Base-by-base conservation (phyloP, 2,113 vertebrate species). In the Lampris megalopsis region DNA sequence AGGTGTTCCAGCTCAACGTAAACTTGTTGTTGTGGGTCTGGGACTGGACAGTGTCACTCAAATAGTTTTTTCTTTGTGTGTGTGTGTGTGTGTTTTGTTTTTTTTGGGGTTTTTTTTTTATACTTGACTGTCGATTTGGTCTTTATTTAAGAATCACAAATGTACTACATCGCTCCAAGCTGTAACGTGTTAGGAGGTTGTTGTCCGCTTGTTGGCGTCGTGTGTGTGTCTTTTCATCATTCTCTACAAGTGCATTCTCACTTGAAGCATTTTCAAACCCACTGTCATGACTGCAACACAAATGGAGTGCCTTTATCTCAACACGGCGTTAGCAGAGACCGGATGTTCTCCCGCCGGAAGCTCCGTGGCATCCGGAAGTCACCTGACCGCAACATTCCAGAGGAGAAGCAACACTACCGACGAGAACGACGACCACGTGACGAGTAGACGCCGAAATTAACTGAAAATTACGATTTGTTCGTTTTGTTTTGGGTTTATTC, bases 241-340 rank as follows among this genome's bases (percentile, higher is more conserved):
- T 68, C 57, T 42, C 75, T 66, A 76, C 62, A n/a, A 69, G 75
- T 82, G 81, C 82, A 83, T 86, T 80, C 72, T 89, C 82, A 71
- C 52, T 24, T 24, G 60, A 77, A 65, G 50, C 9, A 9, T 56
- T 84, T 75, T 67, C 68, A 2, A 52, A 53, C 53, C 13, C 47
- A 76, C 80, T 63, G 79, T 59, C 77, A 70, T 57, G 48, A 86
- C 77, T 86, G 69, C 87, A 78, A 82, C 63, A 82, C 63, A 87
- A 86, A 89, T 72, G 64, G 84, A 93, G 92, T 94, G 93, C 93
- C 93, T 94, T 94, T 91, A 80, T 84, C 72, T 64, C 80, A 60
- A 70, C 37, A 64, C 76, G 71, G 69, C 67, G 68, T 87, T 71
- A 48, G 73, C 65, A 3, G 77, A 65, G 50, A 79, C 79, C 53